Evolutionary conservation across 2,888 invertebrate species (phyloP).

Genomic region (Brenthis ino): DNA sequence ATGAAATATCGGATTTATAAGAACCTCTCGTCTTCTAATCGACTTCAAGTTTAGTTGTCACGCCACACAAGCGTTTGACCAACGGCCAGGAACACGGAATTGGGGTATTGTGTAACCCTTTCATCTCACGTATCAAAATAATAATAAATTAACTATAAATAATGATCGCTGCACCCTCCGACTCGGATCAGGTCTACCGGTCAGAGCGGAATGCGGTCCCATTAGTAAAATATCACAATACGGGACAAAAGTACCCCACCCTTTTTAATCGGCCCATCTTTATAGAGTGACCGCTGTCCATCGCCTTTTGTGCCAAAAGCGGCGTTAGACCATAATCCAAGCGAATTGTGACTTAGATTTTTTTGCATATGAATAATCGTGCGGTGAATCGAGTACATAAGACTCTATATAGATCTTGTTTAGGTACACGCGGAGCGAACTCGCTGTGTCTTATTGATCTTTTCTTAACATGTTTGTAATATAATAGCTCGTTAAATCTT

Average conservation of each 20-base stretch:
- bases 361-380: conserved; percentile 70
- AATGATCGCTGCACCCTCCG: conserved; percentile 58
- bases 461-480: background rate
- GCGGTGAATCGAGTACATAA: conserved; percentile 42
- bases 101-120: conserved; percentile 70
- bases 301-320: conserved; percentile 56
- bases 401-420: conserved; percentile 36
- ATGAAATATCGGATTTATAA: conserved; percentile 1
- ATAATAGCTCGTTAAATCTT: conserved; percentile 15
- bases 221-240: conserved; percentile 77
- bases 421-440: conserved; percentile 34
- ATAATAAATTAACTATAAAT: conserved; percentile 81
- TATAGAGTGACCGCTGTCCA: conserved; percentile 76
- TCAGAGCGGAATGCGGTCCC: conserved; percentile 75
- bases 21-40: conserved; percentile 20
- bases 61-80: conserved; percentile 57
- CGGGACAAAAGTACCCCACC: conserved; percentile 58
- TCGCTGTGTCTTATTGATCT: conserved; percentile 12
- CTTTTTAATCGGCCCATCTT: conserved; percentile 75
- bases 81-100: conserved; percentile 73
- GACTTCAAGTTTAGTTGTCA: conserved; percentile 45
- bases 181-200: conserved; percentile 70
- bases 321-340: conserved; percentile 79
- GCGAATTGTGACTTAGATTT: conserved; percentile 59
- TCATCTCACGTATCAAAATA: conserved; percentile 79